Conservation (phyloP, 1,140 invertebrate species). For the Palaemon carinicauda region DNA sequence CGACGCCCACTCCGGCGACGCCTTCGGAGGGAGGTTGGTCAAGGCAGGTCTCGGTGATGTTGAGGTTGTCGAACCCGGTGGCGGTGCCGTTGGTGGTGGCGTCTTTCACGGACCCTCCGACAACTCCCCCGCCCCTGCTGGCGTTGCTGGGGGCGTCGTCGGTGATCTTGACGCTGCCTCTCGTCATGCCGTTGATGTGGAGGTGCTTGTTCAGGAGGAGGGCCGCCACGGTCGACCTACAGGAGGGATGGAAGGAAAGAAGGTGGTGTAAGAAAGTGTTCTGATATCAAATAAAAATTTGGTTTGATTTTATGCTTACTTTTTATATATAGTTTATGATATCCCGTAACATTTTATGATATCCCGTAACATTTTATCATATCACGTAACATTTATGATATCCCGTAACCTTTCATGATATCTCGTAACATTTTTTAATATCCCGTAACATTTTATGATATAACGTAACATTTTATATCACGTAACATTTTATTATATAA, state of each 20-base stretch:
- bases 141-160: slow-evolving; percentile 39
- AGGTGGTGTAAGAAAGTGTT: not conserved
- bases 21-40: not conserved
- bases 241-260: not conserved
- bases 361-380: too few species aligned
- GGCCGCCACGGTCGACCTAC: slow-evolving; percentile 57
- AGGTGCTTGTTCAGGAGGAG: slow-evolving; percentile 59
- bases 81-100: not conserved
- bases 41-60: not conserved
- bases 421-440: too few species aligned
- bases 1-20: not conserved
- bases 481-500: too few species aligned
- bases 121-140: not conserved
- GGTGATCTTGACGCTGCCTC: slow-evolving; percentile 45
- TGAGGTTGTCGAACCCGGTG: not conserved
- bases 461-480: too few species aligned
- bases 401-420: too few species aligned
- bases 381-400: too few species aligned
- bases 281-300: too few species aligned
- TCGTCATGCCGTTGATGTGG: slow-evolving; percentile 59
- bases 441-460: too few species aligned
- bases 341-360: too few species aligned
- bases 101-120: not conserved
- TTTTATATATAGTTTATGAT: too few species aligned
- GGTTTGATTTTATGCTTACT: too few species aligned